Percentiles rank a stretch among this genome's conserved stretches.
Conservation (phyloP, 2,113 vertebrate genomes). For the Varanus salvator region DNA sequence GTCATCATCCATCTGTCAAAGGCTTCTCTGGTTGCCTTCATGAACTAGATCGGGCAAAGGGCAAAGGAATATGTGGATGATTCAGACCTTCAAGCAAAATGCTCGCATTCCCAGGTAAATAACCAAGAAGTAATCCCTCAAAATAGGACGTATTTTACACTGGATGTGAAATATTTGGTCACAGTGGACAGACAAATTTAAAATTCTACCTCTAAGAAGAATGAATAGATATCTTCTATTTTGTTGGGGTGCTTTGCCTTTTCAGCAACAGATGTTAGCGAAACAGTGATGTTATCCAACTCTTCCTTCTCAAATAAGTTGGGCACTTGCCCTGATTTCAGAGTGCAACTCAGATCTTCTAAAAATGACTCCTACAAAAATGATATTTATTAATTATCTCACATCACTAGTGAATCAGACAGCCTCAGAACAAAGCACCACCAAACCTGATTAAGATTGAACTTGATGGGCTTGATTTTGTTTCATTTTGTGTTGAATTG, state of each 20-base stretch:
- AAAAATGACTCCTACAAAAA: slow-evolving; percentile 65
- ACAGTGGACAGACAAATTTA: background rate
- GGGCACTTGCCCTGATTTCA: slow-evolving; percentile 64
- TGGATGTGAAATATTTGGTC: background rate
- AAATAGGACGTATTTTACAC: background rate
- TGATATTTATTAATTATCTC: background rate
- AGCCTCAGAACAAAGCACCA: background rate
- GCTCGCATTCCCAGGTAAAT: background rate
- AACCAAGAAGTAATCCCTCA: no score
- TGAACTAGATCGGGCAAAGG: background rate
- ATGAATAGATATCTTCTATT: slow-evolving; percentile 44
- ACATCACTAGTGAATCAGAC: background rate
- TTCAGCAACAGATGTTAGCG: slow-evolving; percentile 35
- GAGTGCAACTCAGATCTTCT: slow-evolving; percentile 65
- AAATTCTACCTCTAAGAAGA: slow-evolving; percentile 71
- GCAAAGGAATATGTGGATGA: background rate
- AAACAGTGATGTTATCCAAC: slow-evolving; percentile 54
- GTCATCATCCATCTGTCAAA: background rate
- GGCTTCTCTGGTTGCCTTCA: background rate
- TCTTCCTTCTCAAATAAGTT: slow-evolving; percentile 71
- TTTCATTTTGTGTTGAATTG: background rate
- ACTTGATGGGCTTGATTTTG: background rate
- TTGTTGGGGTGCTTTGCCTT: slow-evolving; percentile 31
- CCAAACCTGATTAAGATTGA: background rate
- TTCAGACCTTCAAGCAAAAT: background rate